Conservation (phyloP, 2,888 invertebrate species). For the Chalcis sispes region DNA sequence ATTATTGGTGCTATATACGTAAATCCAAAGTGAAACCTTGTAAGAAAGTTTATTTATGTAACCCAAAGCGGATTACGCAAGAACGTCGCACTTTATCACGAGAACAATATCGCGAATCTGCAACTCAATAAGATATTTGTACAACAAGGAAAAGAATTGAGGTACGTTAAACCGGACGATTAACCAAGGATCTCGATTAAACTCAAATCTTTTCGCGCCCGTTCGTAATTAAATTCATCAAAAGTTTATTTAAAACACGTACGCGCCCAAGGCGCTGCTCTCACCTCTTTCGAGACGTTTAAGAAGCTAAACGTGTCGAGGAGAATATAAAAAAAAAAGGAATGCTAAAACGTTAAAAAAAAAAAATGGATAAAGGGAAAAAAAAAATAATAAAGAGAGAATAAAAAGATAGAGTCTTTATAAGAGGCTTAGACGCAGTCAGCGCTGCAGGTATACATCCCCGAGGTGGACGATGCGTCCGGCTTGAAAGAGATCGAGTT, state of each 20-base stretch:
- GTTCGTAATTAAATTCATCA: slow-evolving; percentile 8
- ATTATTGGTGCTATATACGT: no score
- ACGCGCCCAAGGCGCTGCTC: background rate
- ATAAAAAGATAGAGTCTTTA: slow-evolving; percentile 64
- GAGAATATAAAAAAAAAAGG: no score
- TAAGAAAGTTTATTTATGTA: no score
- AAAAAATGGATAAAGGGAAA: slow-evolving; percentile 30
- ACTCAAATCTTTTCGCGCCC: background rate
- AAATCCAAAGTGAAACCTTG: no score
- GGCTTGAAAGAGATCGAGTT: slow-evolving; percentile 74
- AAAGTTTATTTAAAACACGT: slow-evolving; percentile 6
- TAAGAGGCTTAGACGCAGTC: slow-evolving; percentile 73
- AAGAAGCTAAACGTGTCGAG: slow-evolving; percentile 39
- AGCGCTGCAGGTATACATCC: slow-evolving; percentile 67
- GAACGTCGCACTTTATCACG: no score
- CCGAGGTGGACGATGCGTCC: no score
- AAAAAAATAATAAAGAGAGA: background rate
- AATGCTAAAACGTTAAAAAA: background rate
- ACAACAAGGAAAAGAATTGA: no score
- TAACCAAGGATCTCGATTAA: no score
- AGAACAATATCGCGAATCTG: no score
- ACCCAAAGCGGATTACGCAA: no score
- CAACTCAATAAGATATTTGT: no score
- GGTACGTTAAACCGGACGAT: no score
- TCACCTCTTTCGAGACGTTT: slow-evolving; percentile 4